Evolutionary conservation across 1,140 invertebrate species (phyloP).

Genomic region (Eumaeus atala): DNA sequence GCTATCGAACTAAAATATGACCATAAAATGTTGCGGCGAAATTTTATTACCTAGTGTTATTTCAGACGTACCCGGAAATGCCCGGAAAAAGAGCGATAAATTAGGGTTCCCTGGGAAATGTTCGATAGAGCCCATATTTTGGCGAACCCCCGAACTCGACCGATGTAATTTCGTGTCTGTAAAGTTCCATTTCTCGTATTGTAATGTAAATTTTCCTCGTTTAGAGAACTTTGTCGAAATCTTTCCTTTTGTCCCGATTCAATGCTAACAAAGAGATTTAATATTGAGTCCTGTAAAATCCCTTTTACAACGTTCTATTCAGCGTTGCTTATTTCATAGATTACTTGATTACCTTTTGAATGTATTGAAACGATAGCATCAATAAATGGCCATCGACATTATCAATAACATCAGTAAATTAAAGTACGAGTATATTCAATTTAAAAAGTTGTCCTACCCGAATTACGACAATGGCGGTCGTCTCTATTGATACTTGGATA

Average conservation of each 20-base stretch:
- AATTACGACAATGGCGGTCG: too few species aligned
- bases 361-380: slow-evolving; percentile 1
- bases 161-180: slow-evolving; percentile 51
- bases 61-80: slow-evolving; percentile 24
- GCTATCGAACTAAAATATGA: slow-evolving; percentile 3
- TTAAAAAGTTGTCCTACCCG: too few species aligned
- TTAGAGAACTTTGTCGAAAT: slow-evolving; percentile 43
- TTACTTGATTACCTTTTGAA: slow-evolving; percentile 10
- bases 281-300: slow-evolving; percentile 32
- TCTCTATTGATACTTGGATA: too few species aligned
- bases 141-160: slow-evolving; percentile 23
- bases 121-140: slow-evolving; percentile 27
- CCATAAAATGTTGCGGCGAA: slow-evolving; percentile 2
- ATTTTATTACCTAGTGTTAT: slow-evolving; percentile 34
- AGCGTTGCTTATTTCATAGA: slow-evolving; percentile 17
- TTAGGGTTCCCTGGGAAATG: slow-evolving; percentile 28
- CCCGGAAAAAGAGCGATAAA: slow-evolving; percentile 32
- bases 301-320: slow-evolving; percentile 15
- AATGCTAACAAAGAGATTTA: slow-evolving; percentile 53
- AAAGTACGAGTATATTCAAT: too few species aligned
- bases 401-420: too few species aligned
- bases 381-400: too few species aligned
- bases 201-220: slow-evolving; percentile 61
- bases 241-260: slow-evolving; percentile 49
- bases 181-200: slow-evolving; percentile 54